Base-by-base conservation (phyloP, 1,140 invertebrate species). In the Gonioctena quinquepunctata region DNA sequence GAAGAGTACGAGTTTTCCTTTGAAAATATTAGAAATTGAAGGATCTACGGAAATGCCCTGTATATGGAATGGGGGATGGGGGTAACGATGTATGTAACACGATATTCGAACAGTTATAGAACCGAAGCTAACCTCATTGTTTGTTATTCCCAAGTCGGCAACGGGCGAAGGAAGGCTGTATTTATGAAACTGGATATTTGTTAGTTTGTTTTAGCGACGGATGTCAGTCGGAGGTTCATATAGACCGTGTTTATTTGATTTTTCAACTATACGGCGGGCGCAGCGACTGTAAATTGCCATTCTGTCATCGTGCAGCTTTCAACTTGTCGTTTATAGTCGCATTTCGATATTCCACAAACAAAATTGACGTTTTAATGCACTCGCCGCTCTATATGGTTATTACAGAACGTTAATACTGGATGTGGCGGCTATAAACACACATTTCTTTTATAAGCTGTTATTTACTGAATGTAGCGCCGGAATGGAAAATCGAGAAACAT, bases 121-220 rank as follows among this genome's bases (percentile, higher is more conserved):
- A n/a, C 25, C 54, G 54, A 25, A 25, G 54, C 54, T 57, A 57
- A 57, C 54, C 54, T 57, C 54, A 57, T 57, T 57, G 54, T 57
- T 57, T 57, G 66, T 61, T 28, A 66, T 70, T 50, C 60, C 60
- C 60, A 62, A 62, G 60, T 62, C 60, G 26, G 25, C 28, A n/a
- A n/a, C n/a, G n/a, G n/a, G n/a, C n/a, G n/a, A n/a, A n/a, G n/a
- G 60, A 26, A 26, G 60, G 18, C 62, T 66, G 25, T 66, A 50
- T 66, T 66, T 66, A 66, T 18, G 48, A 66, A 52, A 54, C 56
- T 56, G 19, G 42, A 66, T 70, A 70, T 56, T 66, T 42, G 49
- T 70, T 70, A 65, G 22, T 48, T 66, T 56, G 59, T 66, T 67
- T 59, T 48, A 59, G 68, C 66, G 50, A 50, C 57, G 54, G 54